Evolutionary conservation across 1,140 invertebrate genomes (phyloP).

Genomic region (Aphis gossypii): DNA sequence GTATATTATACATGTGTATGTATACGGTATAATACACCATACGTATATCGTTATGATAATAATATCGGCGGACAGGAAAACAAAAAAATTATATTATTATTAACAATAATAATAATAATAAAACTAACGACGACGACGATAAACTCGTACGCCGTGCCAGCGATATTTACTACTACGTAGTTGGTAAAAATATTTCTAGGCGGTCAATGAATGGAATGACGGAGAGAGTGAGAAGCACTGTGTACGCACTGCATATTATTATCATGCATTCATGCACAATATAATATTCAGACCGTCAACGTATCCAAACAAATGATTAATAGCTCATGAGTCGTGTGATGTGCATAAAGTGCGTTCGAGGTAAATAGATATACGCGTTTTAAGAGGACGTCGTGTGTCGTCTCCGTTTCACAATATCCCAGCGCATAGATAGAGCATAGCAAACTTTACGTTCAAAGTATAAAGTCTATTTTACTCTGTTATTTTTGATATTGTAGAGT

Average conservation of each 20-base stretch:
- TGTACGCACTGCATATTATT: neutral
- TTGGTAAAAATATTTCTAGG: slow-evolving; percentile 28
- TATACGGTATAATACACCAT: no score
- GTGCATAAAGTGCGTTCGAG: neutral
- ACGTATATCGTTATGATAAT: no score
- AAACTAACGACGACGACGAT: neutral
- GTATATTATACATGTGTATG: no score
- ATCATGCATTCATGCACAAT: no score
- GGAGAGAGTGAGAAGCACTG: neutral
- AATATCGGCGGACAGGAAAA: neutral
- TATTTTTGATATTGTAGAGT: neutral
- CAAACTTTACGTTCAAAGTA: neutral
- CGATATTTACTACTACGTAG: slow-evolving; percentile 37
- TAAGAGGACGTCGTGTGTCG: neutral
- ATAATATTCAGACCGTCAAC: neutral
- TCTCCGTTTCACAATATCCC: neutral
- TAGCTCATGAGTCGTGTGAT: neutral
- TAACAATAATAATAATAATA: slow-evolving; percentile 17
- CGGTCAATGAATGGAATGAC: slow-evolving; percentile 27
- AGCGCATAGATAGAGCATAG: neutral
- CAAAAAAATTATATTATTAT: neutral
- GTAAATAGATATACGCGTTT: neutral
- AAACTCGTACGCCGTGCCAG: neutral
- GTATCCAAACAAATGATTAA: neutral
- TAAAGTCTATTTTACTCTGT: neutral